phyloP scores from a whole-genome alignment of 2,888 invertebrate species.

The Apamea monoglypha region DNA sequence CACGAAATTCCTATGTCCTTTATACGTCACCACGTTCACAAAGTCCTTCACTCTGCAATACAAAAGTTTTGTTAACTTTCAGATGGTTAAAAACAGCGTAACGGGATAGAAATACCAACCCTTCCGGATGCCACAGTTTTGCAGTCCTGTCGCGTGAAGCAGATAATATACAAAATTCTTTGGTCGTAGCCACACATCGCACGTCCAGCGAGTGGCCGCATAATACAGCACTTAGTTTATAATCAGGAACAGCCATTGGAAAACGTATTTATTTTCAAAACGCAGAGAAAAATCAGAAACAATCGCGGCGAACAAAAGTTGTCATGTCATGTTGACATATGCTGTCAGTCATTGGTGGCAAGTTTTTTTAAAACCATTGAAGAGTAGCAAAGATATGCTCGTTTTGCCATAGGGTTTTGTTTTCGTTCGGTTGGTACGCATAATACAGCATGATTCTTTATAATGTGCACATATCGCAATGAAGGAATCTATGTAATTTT shows the following conservation, averaged over 20 bases:
- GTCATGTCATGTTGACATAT: conserved; percentile 80
- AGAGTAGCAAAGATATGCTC: conserved; percentile 18
- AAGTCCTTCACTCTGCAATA: conserved; percentile 90
- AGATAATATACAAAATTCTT: conserved; percentile 94
- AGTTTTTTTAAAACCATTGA: conserved; percentile 6
- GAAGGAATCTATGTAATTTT: no score
- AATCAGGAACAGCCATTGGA: conserved; percentile 90
- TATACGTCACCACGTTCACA: conserved; percentile 92
- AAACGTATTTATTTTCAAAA: conserved; percentile 68
- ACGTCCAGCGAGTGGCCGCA: conserved; percentile 96
- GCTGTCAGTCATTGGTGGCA: conserved; percentile 56
- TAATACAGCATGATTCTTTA: not conserved
- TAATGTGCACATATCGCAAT: no score
- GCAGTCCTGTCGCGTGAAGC: conserved; percentile 97
- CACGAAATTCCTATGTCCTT: conserved; percentile 96
- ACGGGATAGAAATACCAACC: conserved; percentile 85
- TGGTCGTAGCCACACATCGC: conserved; percentile 92
- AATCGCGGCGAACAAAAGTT: conserved; percentile 78
- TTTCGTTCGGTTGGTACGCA: conserved; percentile 15
- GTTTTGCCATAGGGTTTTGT: not conserved
- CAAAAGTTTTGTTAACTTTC: conserved; percentile 37
- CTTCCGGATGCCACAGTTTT: conserved; percentile 95
- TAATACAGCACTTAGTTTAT: conserved; percentile 95
- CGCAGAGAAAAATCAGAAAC: conserved; percentile 69
- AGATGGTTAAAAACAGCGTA: conserved; percentile 24